Percentiles rank a stretch among this genome's conserved stretches.
These are phyloP conservation scores for Amblyopsis rosae DNA, from an alignment of 2,113 vertebrate genomes.

Conservation along the genomic window DNA sequence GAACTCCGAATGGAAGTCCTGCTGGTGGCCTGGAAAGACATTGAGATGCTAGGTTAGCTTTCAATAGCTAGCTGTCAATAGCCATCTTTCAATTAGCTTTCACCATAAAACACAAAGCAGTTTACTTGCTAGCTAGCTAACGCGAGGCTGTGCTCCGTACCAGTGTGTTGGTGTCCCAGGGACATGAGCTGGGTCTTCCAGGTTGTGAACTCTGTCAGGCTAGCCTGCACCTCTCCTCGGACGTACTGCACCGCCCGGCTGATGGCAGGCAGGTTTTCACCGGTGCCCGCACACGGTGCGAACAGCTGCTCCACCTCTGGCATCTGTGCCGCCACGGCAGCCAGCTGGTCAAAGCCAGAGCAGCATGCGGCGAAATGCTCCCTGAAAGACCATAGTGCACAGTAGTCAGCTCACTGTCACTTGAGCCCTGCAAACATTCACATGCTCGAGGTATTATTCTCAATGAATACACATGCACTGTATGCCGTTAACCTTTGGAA, in stretches of 20 bases:
- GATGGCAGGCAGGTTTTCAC: slow-evolving; percentile 71
- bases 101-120: too few relatives aligned
- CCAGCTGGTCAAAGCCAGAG: slow-evolving; percentile 78
- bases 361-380: slow-evolving; percentile 82
- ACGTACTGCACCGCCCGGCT: slow-evolving; percentile 81
- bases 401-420: neutral
- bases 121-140: neutral
- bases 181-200: slow-evolving; percentile 85
- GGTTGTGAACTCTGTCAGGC: slow-evolving; percentile 79
- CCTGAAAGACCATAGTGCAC: slow-evolving; percentile 73
- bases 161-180: slow-evolving; percentile 54
- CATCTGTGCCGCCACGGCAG: slow-evolving; percentile 77
- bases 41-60: neutral
- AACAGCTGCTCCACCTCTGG: slow-evolving; percentile 82
- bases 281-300: slow-evolving; percentile 51
- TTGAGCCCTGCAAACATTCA: neutral
- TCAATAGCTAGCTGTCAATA: too few relatives aligned
- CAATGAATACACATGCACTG: too few relatives aligned
- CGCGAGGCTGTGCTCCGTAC: neutral
- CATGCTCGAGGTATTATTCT: neutral
- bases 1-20: slow-evolving; percentile 81
- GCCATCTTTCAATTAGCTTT: too few relatives aligned
- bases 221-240: slow-evolving; percentile 77
- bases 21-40: slow-evolving; percentile 48
- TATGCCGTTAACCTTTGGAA: too few relatives aligned